These are phyloP conservation scores for Phyllopteryx taeniolatus DNA, from an alignment of 2,113 vertebrate species.

Conservation along the genomic window DNA sequence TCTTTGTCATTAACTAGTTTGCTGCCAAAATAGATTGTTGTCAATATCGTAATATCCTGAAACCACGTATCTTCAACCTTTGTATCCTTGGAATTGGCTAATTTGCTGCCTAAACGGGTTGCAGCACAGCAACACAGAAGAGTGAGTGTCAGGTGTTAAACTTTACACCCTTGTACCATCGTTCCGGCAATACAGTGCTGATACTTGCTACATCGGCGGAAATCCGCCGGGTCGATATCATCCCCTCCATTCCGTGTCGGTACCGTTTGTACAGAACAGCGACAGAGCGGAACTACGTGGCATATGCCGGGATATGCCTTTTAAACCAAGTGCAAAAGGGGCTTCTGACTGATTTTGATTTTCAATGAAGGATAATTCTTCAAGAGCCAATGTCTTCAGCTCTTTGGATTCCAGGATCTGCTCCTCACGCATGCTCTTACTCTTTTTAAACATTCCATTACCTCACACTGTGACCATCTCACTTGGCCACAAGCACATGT, in stretches of 20 bases:
- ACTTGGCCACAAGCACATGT: conserved; percentile 46
- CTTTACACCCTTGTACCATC: not conserved
- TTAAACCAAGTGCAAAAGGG: not conserved
- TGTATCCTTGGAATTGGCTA: not conserved
- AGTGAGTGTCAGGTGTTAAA: not conserved
- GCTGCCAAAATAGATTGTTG: too few species aligned
- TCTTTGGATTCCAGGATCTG: not conserved
- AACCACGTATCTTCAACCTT: too few species aligned
- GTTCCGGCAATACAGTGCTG: too few species aligned
- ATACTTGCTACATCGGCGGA: not conserved
- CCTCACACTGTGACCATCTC: conserved; percentile 50
- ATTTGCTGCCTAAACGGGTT: not conserved
- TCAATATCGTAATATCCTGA: too few species aligned
- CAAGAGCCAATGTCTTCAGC: not conserved
- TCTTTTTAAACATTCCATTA: conserved; percentile 55
- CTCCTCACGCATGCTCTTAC: conserved; percentile 17
- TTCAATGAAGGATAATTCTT: not conserved
- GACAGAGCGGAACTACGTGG: not conserved
- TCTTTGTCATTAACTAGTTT: too few species aligned
- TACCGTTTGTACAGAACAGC: not conserved
- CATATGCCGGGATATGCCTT: not conserved
- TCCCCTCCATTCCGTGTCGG: not conserved
- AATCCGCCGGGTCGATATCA: not conserved
- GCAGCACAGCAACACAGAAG: not conserved
- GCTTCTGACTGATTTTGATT: not conserved